Evolutionary conservation across 2,797 vertebrate genomes (phyloP).

Genomic region (Falco novaeseelandiae): DNA sequence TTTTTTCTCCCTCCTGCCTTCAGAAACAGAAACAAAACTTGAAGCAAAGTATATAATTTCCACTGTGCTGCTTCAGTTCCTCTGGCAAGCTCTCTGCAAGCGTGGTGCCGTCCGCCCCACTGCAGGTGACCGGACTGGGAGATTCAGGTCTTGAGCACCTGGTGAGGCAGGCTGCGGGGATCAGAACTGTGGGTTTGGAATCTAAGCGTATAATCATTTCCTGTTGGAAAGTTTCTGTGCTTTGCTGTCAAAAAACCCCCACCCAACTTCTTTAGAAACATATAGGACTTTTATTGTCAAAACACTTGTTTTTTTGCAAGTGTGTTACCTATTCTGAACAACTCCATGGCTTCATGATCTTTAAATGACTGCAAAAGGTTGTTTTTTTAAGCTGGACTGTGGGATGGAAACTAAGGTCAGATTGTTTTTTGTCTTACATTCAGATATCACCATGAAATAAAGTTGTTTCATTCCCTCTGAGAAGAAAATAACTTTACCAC

Average conservation of each 20-base stretch:
- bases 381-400: neutral
- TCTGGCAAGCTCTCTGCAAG: neutral
- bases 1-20: neutral
- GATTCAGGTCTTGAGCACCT: neutral
- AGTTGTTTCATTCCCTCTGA: neutral
- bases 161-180: neutral
- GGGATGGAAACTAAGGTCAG: neutral
- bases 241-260: neutral
- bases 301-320: neutral
- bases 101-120: accelerated
- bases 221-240: neutral
- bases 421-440: neutral
- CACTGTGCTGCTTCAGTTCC: neutral
- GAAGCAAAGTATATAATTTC: neutral
- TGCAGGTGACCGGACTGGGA: accelerated
- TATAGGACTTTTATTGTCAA: neutral
- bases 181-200: neutral
- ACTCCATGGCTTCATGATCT: neutral
- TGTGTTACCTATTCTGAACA: neutral
- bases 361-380: neutral
- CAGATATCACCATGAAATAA: neutral
- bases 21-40: neutral
- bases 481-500: neutral
- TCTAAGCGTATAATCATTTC: neutral
- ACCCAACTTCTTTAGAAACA: neutral